Evolutionary conservation across 2,888 invertebrate species (phyloP), one percentile per base, ranked within the genome.

Genomic region (Microdon myrmicae): DNA sequence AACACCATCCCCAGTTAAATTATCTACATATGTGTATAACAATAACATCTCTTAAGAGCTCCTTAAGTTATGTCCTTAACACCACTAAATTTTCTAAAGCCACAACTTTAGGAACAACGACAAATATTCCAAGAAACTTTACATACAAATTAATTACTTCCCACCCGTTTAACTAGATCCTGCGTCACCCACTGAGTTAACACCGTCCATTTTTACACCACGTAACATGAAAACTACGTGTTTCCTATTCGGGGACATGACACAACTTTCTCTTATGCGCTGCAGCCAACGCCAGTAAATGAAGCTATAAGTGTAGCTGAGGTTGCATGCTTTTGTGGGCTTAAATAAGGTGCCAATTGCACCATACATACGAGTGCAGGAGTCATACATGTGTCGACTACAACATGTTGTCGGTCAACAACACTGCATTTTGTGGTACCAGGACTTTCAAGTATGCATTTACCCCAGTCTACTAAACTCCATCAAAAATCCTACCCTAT

Each of bases 291-390:
- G 43, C 51, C 51, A 41, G 51, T n/a, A 19, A 26, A 12, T 16
- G 7, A 51, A 51, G 34, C 31, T 39, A 38, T 32, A 26, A 26
- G 34, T 34, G 14, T 10, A 22, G 14, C 14, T 41, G 28, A 19
- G 32, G 26, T 41, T 51, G 48, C 23, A 34, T n/a, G n/a, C 34
- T 12, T 34, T 34, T 51, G 26, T 35, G 51, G 51, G 41, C 13
- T 34, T 41, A 41, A 34, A 34, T 34, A 34, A 41, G 41, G 51
- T 41, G 41, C 41, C 20, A 34, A 41, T 28, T 43, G 20, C 20
- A 51, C 41, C 39, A 25, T 41, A 39, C 31, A 31, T 20, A 48
- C 9, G 29, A 25, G 26, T 10, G 28, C 32, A 25, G 5, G 34
- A n/a, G n/a, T n/a, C n/a, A n/a, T n/a, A n/a, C n/a, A n/a, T n/a